Percentiles rank a stretch among this genome's conserved stretches.
Evolutionary conservation across 2,888 invertebrate genomes (phyloP).

Genomic region (Oscheius onirici): DNA sequence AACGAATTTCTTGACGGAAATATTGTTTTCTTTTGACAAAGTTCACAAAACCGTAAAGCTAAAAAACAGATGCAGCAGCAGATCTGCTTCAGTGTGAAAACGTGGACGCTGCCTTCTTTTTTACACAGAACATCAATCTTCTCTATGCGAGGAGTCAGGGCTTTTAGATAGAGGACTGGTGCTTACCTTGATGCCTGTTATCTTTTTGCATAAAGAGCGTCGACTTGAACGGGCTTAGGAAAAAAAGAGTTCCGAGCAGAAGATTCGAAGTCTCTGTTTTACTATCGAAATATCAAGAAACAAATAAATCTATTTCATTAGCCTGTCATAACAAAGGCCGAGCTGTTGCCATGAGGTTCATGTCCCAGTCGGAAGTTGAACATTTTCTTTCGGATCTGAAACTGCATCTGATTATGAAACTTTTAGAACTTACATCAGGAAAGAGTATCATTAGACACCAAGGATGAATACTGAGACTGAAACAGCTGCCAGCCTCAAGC

Average conservation of each 20-base stretch:
- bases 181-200: neutral
- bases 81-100: slow-evolving; percentile 14
- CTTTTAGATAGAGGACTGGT: neutral
- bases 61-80: too few species aligned
- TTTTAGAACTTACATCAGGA: slow-evolving; percentile 5
- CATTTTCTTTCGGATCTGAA: slow-evolving; percentile 3
- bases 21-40: too few species aligned
- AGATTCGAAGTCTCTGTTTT: too few species aligned
- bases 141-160: neutral
- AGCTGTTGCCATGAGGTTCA: neutral
- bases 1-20: too few species aligned
- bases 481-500: neutral
- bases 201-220: too few species aligned
- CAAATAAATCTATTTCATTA: too few species aligned
- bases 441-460: slow-evolving; percentile 10
- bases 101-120: neutral
- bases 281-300: too few species aligned
- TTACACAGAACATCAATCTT: slow-evolving; percentile 4
- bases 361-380: neutral
- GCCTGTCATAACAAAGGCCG: too few species aligned
- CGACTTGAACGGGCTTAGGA: too few species aligned
- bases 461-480: neutral
- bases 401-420: too few species aligned
- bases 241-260: too few species aligned
- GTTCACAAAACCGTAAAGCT: too few species aligned